phyloP scores from a whole-genome alignment of 2,797 vertebrate species.

The Syngnathus rostellatus region DNA sequence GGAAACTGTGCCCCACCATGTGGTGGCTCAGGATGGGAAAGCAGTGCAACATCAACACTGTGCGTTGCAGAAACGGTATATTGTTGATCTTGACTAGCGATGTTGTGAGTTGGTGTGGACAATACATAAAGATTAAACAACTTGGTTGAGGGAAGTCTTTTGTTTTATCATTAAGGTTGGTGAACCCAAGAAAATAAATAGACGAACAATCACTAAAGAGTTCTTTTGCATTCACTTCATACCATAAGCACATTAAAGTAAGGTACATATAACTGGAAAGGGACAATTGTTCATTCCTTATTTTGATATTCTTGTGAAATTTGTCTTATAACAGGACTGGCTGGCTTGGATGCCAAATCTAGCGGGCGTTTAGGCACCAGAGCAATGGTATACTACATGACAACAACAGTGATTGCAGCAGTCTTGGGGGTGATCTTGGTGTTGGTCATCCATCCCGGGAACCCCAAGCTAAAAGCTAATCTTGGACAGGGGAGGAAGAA shows the following conservation, averaged over 20 bases:
- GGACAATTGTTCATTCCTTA: neutral
- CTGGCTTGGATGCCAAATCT: slow-evolving; percentile 93
- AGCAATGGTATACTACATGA: slow-evolving; percentile 97
- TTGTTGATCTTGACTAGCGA: neutral
- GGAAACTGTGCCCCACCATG: neutral
- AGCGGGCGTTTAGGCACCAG: slow-evolving; percentile 90
- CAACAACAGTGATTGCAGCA: slow-evolving; percentile 91
- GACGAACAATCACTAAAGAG: neutral
- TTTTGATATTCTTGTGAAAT: slow-evolving; percentile 2
- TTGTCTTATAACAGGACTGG: slow-evolving; percentile 70
- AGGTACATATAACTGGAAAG: neutral
- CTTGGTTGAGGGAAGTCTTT: neutral
- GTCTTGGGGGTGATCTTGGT: slow-evolving; percentile 88
- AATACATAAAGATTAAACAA: neutral
- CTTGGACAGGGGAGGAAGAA: slow-evolving; percentile 91
- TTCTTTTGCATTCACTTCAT: neutral
- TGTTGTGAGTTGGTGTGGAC: neutral
- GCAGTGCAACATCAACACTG: neutral
- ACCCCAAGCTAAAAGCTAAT: slow-evolving; percentile 89
- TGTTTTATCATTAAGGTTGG: neutral
- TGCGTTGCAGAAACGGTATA: neutral
- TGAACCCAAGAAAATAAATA: neutral
- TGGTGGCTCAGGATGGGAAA: neutral
- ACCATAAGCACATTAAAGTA: neutral
- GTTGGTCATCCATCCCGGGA: slow-evolving; percentile 88